Evolutionary conservation across 92 coral and sea anemone species (phyloP).

Genomic region (Paragorgia papillata): DNA sequence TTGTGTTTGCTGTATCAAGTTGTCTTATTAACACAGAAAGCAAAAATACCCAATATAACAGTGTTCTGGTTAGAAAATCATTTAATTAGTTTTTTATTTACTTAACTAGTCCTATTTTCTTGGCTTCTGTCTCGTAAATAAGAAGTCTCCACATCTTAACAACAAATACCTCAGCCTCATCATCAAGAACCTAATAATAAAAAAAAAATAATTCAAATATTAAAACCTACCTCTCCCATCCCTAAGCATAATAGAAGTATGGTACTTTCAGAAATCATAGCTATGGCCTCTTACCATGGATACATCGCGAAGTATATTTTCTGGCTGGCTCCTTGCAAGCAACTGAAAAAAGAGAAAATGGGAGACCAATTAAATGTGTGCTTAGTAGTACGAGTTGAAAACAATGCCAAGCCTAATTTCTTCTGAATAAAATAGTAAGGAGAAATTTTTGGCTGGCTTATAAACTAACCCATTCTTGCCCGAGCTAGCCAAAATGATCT

Average conservation of each 20-base stretch:
- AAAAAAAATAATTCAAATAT: neutral
- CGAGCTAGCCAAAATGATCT: too few species aligned
- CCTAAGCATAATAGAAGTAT: neutral
- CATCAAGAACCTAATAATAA: conserved; percentile 83
- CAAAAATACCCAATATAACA: too few species aligned
- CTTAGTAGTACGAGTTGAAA: too few species aligned
- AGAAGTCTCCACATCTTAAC: conserved; percentile 99
- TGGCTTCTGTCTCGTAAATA: conserved; percentile 98
- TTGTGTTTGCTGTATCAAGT: too few species aligned
- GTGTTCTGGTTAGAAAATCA: conserved; percentile 2
- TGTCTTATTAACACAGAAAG: too few species aligned
- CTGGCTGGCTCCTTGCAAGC: conserved; percentile 88
- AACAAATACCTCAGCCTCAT: conserved; percentile 98
- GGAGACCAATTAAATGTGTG: too few species aligned
- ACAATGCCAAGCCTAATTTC: too few species aligned
- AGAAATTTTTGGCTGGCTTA: too few species aligned
- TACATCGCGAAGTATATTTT: conserved; percentile 92
- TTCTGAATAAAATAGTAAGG: too few species aligned
- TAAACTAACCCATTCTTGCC: too few species aligned
- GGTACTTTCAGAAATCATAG: neutral
- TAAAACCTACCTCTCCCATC: neutral
- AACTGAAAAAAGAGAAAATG: conserved; percentile 52
- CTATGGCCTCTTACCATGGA: conserved; percentile 79
- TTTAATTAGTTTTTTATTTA: conserved; percentile 41
- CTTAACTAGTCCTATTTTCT: conserved; percentile 99